Base-by-base conservation (phyloP, 2,797 vertebrate genomes). In the Microtus agrestis region DNA sequence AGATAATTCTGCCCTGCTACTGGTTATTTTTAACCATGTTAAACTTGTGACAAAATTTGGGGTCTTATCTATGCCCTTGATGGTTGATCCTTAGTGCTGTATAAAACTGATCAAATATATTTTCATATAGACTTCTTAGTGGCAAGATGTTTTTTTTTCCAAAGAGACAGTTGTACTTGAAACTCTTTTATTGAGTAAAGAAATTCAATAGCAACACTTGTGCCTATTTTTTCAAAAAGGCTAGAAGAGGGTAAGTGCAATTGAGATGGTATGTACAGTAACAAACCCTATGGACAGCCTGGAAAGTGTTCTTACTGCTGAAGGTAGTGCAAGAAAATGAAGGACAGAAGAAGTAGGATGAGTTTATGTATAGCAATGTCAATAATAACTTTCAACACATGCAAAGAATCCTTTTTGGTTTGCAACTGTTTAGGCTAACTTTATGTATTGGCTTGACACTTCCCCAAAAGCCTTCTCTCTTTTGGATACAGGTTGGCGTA, bases 281-380 rank as follows among this genome's bases (percentile, higher is more conserved):
- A 29, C 2, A 71, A 94, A 95, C 13, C 88, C 80, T 79, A 40
- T n/a, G 73, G 74, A 88, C 67, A 17, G 25, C 46, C 94, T 92
- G 54, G 63, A 81, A 81, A 46, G 40, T 51, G 87, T 90, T 91
- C 73, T 95, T 80, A 94, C 91, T 96, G 95, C 85, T 90, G 85
- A 93, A 96, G n/a, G 61, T 94, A 94, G 34, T 63, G 4, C 76
- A 78, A 63, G 94, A 80, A 94, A 95, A 34, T 34, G 19, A 89
- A 89, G 12, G 9, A 13, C 61, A 77, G 87, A 23, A 46, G n/a
- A 92, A 86, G 48, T 78, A 59, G 43, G 46, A 94, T 76, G 29
- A 95, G n/a, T n/a, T 89, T 96, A 95, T 96, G 95, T 97, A 97
- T 89, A 89, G 91, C 91, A 87, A 89, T 93, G 79, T 94, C 85